phyloP scores from a whole-genome alignment of 2,797 vertebrate genomes.

The Leuciscus waleckii region DNA sequence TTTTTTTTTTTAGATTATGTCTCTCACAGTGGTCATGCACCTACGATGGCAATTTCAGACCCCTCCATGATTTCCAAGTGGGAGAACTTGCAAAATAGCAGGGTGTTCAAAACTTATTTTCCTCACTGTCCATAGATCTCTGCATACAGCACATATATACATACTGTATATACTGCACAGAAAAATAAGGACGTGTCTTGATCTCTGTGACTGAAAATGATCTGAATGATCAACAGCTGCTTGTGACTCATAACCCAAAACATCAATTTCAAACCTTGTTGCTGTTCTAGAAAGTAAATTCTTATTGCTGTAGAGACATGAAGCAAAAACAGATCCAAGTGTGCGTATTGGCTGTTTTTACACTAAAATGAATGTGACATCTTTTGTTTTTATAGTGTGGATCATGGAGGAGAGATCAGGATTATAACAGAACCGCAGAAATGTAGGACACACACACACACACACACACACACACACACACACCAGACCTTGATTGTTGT shows the following conservation, averaged over 20 bases:
- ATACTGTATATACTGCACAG: background rate
- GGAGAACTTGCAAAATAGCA: too few species aligned
- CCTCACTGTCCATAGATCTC: too few species aligned
- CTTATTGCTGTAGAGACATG: background rate
- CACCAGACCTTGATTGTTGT: background rate
- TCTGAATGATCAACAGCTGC: background rate
- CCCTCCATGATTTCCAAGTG: too few species aligned
- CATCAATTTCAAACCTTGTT: background rate
- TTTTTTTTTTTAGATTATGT: too few species aligned
- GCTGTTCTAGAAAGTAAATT: background rate
- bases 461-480: background rate
- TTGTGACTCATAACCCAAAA: background rate
- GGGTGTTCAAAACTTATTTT: too few species aligned
- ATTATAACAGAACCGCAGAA: background rate
- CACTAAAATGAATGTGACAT: background rate
- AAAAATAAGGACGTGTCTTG: background rate
- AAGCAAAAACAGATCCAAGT: background rate
- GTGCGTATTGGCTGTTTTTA: background rate
- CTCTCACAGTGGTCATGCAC: too few species aligned
- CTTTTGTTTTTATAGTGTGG: background rate
- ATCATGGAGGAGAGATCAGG: background rate
- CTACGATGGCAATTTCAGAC: too few species aligned
- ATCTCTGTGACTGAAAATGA: background rate
- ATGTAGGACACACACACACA: conserved; percentile 1
- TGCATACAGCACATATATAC: too few species aligned